Evolutionary conservation across 1,140 invertebrate genomes (phyloP).

Genomic region (Drosophila malerkotliana): DNA sequence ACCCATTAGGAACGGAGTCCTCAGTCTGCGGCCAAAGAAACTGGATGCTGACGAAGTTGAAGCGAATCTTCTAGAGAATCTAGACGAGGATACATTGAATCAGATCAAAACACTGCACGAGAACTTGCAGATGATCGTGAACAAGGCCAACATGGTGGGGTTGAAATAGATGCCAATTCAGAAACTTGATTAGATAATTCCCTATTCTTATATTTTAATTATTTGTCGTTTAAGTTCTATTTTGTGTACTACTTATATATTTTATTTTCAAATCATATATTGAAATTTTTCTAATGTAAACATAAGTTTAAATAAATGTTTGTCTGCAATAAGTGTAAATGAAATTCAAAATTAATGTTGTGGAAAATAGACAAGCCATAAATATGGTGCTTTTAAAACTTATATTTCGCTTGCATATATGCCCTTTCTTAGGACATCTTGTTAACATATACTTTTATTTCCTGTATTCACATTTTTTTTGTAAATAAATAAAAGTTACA

Average conservation of each 20-base stretch:
- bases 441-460: not conserved
- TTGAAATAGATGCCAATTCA: constrained; percentile 48
- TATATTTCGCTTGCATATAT: not conserved
- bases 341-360: not conserved
- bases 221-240: constrained; percentile 34
- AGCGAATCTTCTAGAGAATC: constrained; percentile 61
- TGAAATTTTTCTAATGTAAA: constrained; percentile 12
- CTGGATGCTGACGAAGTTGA: constrained; percentile 55
- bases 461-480: not conserved
- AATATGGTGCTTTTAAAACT: not conserved
- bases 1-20: constrained; percentile 85
- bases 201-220: constrained; percentile 44
- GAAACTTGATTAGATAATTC: constrained; percentile 14
- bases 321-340: not conserved
- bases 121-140: constrained; percentile 74
- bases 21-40: constrained; percentile 74
- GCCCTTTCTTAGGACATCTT: not conserved
- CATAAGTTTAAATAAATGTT: constrained; percentile 22
- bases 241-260: constrained; percentile 13
- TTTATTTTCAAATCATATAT: constrained; percentile 20
- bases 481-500: not conserved
- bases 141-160: constrained; percentile 62
- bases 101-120: constrained; percentile 75
- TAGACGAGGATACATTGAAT: constrained; percentile 67
- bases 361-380: not conserved